A percentile compares a stretch with the other conserved stretches of the same genome.
These are phyloP conservation scores for Cerceris ruficornis DNA, from an alignment of 2,888 invertebrate species.

Conservation along the genomic window DNA sequence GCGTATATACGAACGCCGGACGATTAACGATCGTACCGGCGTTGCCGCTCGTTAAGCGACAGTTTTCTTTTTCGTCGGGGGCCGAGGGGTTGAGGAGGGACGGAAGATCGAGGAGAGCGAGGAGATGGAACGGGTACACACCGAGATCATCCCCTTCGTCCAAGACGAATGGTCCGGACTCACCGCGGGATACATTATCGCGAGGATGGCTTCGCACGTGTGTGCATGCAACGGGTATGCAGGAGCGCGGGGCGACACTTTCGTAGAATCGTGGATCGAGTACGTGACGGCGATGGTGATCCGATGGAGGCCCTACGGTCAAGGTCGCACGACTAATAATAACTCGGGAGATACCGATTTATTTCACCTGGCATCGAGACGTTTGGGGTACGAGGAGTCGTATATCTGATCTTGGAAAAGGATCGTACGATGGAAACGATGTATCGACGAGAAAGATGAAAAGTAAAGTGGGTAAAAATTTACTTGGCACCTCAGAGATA, in stretches of 20 bases:
- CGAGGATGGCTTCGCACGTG: conserved; percentile 9
- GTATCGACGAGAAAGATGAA: no score
- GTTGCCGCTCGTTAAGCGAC: conserved; percentile 66
- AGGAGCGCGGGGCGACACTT: conserved; percentile 51
- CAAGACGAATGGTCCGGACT: conserved; percentile 61
- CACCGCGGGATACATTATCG: conserved; percentile 47
- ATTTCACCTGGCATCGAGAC: conserved; percentile 41
- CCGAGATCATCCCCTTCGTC: conserved; percentile 56
- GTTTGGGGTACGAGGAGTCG: no score
- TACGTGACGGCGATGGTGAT: conserved; percentile 58
- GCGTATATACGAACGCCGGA: conserved; percentile 54
- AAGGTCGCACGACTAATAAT: conserved; percentile 60
- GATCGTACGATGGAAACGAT: no score
- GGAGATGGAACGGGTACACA: conserved; percentile 44
- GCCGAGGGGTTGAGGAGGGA: conserved; percentile 14
- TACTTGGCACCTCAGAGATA: no score
- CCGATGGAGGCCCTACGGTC: conserved; percentile 44
- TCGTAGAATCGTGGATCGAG: conserved; percentile 59
- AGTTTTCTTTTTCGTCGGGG: conserved; percentile 46
- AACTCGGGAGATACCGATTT: conserved; percentile 41
- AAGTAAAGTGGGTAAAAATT: no score
- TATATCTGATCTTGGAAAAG: no score
- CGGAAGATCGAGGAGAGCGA: conserved; percentile 6
- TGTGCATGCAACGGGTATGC: conserved; percentile 8
- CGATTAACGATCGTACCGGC: conserved; percentile 65